Percentiles rank a stretch among this genome's conserved stretches.
These are phyloP conservation scores for Paramisgurnus dabryanus DNA, from an alignment of 2,113 vertebrate species.

Conservation along the genomic window DNA sequence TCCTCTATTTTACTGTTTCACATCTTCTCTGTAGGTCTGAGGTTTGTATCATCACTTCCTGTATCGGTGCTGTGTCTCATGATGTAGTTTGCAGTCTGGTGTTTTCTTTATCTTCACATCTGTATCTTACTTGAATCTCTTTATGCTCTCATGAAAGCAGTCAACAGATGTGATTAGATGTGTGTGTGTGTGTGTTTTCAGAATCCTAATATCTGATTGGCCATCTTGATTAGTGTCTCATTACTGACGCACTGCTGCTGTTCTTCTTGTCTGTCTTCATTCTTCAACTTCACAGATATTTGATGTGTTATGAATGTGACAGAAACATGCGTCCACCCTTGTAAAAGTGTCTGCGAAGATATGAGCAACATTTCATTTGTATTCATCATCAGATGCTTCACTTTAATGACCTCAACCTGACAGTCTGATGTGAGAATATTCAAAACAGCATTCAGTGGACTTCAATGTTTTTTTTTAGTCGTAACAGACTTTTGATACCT, in stretches of 20 bases:
- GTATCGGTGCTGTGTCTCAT: neutral
- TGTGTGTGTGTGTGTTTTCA: neutral
- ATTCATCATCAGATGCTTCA: neutral
- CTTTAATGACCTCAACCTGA: too few relatives aligned
- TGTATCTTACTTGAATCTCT: neutral
- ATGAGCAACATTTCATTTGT: too few relatives aligned
- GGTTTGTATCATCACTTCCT: constrained; percentile 52
- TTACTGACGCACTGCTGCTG: constrained; percentile 3
- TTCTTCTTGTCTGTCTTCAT: constrained; percentile 43
- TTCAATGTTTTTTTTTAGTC: too few relatives aligned
- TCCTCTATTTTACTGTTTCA: constrained; percentile 18
- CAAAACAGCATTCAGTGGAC: too few relatives aligned
- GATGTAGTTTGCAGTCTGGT: too few relatives aligned
- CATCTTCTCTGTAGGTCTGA: constrained; percentile 24
- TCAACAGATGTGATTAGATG: neutral
- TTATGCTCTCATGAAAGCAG: neutral
- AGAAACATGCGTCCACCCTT: neutral
- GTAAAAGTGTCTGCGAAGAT: too few relatives aligned
- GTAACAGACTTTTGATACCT: too few relatives aligned
- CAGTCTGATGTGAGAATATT: too few relatives aligned
- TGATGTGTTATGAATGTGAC: neutral
- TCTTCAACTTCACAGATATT: constrained; percentile 21
- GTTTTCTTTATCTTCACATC: neutral
- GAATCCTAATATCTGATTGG: neutral
- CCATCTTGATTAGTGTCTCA: neutral